These are phyloP conservation scores for Oasisia sp. DNA, from an alignment of 2,888 invertebrate genomes.

Conservation along the genomic window DNA sequence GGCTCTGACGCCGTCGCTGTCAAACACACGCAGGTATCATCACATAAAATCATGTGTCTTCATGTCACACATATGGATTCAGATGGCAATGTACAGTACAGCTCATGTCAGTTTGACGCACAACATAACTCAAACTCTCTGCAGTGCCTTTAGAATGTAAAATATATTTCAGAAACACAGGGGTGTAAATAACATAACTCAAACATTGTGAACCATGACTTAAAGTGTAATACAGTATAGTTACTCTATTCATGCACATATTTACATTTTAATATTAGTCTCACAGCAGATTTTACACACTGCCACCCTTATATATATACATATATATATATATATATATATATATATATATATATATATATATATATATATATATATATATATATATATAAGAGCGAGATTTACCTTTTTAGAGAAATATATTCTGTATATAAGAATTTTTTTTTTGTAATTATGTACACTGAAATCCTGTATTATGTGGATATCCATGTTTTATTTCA, in stretches of 20 bases:
- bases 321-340: too few relatives aligned
- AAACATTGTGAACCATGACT: background rate
- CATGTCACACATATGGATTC: too few relatives aligned
- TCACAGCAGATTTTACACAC: background rate
- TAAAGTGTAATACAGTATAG: background rate
- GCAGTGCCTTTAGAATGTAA: background rate
- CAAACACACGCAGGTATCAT: background rate
- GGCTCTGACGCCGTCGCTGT: background rate
- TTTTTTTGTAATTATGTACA: too few relatives aligned
- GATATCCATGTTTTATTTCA: too few relatives aligned
- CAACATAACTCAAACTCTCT: background rate
- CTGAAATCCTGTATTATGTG: too few relatives aligned
- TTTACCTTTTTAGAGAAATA: too few relatives aligned
- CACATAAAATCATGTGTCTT: conserved; percentile 20
- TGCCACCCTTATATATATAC: too few relatives aligned
- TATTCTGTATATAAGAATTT: too few relatives aligned
- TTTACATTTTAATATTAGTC: background rate
- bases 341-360: too few relatives aligned
- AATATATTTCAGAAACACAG: background rate
- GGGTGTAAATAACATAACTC: background rate
- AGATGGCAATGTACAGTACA: too few relatives aligned
- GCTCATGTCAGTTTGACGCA: background rate
- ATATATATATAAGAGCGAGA: too few relatives aligned
- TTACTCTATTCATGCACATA: background rate
- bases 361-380: too few relatives aligned